Conservation (phyloP, 2,797 vertebrate genomes). For the Malacoraja senta region DNA sequence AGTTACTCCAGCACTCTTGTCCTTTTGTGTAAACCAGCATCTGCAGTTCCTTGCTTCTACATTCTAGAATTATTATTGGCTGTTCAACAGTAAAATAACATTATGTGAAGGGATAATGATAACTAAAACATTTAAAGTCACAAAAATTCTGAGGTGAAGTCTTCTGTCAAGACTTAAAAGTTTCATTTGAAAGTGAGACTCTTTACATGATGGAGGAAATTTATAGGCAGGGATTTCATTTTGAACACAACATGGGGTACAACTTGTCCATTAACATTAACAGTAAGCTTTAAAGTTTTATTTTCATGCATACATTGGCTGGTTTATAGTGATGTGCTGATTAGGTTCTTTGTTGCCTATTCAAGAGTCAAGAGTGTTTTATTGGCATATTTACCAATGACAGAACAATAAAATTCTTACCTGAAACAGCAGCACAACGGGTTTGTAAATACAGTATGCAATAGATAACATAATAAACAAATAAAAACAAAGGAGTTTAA, state of each 20-base stretch:
- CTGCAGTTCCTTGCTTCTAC: too few species aligned
- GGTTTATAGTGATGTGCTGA: conserved; percentile 86
- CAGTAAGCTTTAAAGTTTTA: conserved; percentile 76
- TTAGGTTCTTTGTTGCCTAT: conserved; percentile 79
- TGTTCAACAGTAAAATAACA: neutral
- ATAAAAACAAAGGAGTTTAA: too few species aligned
- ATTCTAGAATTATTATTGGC: too few species aligned
- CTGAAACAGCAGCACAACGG: too few species aligned
- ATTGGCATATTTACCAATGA: too few species aligned
- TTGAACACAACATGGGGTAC: conserved; percentile 81
- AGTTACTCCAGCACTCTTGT: too few species aligned
- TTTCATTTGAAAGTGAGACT: conserved; percentile 66
- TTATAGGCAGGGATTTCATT: conserved; percentile 79
- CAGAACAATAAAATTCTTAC: too few species aligned
- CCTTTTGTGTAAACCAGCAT: too few species aligned
- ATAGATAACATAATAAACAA: too few species aligned
- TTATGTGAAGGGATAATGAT: neutral
- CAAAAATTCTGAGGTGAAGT: neutral
- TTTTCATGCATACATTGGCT: conserved; percentile 75
- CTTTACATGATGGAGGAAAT: conserved; percentile 75
- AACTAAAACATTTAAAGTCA: neutral
- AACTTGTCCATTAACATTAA: conserved; percentile 82
- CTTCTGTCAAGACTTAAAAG: conserved; percentile 23
- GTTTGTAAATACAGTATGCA: too few species aligned
- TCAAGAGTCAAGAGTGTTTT: conserved; percentile 47